Conservation (phyloP, 2,113 vertebrate genomes). For the Catharus bicknelli region DNA sequence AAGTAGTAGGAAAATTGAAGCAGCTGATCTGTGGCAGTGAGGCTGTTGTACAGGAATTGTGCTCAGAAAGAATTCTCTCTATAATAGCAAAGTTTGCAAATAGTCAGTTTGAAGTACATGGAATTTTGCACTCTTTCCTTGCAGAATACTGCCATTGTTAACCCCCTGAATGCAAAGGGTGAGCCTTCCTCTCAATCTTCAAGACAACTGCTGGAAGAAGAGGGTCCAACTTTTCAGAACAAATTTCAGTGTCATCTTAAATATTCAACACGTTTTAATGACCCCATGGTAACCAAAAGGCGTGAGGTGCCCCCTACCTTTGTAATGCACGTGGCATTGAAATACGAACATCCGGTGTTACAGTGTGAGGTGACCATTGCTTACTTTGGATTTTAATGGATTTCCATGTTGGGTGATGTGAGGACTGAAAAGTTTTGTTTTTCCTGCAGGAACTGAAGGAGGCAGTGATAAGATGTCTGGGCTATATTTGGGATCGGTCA, state of each 20-base stretch:
- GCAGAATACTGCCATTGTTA: slow-evolving; percentile 82
- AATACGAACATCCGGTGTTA: rapidly evolving
- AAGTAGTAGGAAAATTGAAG: background rate
- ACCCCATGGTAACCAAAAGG: slow-evolving; percentile 41
- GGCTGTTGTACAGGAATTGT: background rate
- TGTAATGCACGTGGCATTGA: slow-evolving; percentile 72
- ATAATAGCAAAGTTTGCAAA: background rate
- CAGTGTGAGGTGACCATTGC: slow-evolving; percentile 2
- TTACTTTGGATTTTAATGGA: background rate
- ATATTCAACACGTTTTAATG: rapidly evolving
- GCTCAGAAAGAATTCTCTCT: background rate
- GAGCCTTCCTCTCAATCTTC: background rate
- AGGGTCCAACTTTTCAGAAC: slow-evolving; percentile 16
- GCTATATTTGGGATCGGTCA: rapidly evolving
- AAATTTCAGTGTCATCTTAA: background rate
- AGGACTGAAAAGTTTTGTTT: background rate
- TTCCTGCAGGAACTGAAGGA: slow-evolving; percentile 65
- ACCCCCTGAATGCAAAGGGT: background rate
- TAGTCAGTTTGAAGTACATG: background rate
- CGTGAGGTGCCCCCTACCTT: background rate
- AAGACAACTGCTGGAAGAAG: slow-evolving; percentile 47
- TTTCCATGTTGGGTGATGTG: background rate
- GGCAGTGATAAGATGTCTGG: slow-evolving; percentile 59
- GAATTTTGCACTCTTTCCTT: slow-evolving; percentile 24
- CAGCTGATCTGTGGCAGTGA: background rate